Evolutionary conservation across 2,888 invertebrate genomes (phyloP).

Genomic region (Cyclophora albipunctata): DNA sequence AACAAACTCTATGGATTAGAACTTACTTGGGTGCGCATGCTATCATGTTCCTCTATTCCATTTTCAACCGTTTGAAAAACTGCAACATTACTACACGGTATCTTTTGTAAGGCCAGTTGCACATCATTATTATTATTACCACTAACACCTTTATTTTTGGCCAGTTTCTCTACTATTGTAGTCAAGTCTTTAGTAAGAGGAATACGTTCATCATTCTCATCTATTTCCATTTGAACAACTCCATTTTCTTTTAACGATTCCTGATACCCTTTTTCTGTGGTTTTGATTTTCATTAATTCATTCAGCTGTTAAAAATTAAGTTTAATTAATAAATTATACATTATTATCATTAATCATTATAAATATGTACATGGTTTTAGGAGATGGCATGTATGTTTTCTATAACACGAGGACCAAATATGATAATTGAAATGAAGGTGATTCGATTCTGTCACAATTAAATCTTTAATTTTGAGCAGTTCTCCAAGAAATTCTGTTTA

Average conservation of each 20-base stretch:
- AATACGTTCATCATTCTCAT: conserved; percentile 45
- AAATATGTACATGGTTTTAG: no score
- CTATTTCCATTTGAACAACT: conserved; percentile 19
- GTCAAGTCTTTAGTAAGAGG: conserved; percentile 72
- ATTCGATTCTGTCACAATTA: no score
- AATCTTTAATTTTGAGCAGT: no score
- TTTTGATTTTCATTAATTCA: conserved; percentile 66
- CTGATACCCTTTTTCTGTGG: conserved; percentile 61
- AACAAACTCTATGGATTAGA: neutral
- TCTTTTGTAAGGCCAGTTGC: conserved; percentile 61
- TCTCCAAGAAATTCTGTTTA: no score
- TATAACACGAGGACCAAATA: no score
- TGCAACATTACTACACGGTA: conserved; percentile 76
- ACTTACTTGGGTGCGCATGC: conserved; percentile 77
- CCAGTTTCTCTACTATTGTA: conserved; percentile 70
- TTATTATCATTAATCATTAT: no score
- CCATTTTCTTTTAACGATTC: conserved; percentile 43
- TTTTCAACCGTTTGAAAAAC: conserved; percentile 78
- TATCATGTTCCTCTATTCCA: conserved; percentile 45
- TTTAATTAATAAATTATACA: neutral
- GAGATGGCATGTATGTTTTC: no score
- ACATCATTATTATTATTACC: conserved; percentile 26
- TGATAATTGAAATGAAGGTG: no score
- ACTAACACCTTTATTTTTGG: conserved; percentile 40
- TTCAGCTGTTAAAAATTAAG: conserved; percentile 39